Percentiles rank a stretch among this genome's conserved stretches.
These are phyloP conservation scores for Drosophila funebris DNA, from an alignment of 1,140 invertebrate genomes.

Conservation along the genomic window DNA sequence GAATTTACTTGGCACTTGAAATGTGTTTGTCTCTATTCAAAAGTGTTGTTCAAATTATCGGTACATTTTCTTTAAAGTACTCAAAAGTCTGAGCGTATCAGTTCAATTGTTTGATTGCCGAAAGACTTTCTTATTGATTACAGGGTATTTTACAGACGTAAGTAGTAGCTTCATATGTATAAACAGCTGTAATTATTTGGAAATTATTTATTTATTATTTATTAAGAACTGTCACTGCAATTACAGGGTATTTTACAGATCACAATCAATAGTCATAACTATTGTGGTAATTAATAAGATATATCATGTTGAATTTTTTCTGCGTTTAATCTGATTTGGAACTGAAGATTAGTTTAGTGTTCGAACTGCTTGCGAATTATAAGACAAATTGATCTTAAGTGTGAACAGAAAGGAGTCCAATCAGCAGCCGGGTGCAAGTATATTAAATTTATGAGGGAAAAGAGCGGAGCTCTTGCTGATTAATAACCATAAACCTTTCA, in stretches of 20 bases:
- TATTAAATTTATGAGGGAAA: neutral
- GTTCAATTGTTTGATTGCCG: no score
- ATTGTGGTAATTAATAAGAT: no score
- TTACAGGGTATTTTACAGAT: neutral
- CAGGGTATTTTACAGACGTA: no score
- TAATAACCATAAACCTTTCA: slow-evolving; percentile 2
- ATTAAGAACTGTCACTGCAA: neutral
- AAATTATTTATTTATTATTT: no score
- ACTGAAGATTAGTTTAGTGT: neutral
- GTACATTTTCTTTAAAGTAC: no score
- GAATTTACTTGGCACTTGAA: neutral
- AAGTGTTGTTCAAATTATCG: neutral
- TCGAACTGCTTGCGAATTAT: neutral
- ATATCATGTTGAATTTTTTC: no score
- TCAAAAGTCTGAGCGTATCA: no score
- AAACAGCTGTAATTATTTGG: no score
- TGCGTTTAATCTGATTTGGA: neutral
- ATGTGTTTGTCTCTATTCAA: no score
- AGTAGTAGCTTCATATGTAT: no score
- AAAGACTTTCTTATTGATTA: no score
- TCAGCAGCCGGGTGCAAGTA: neutral
- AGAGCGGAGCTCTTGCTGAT: neutral
- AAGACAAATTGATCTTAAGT: neutral
- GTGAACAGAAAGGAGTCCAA: neutral
- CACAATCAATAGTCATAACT: no score